Evolutionary conservation across 1,140 invertebrate species (phyloP).

Genomic region (Microplitis mediator): DNA sequence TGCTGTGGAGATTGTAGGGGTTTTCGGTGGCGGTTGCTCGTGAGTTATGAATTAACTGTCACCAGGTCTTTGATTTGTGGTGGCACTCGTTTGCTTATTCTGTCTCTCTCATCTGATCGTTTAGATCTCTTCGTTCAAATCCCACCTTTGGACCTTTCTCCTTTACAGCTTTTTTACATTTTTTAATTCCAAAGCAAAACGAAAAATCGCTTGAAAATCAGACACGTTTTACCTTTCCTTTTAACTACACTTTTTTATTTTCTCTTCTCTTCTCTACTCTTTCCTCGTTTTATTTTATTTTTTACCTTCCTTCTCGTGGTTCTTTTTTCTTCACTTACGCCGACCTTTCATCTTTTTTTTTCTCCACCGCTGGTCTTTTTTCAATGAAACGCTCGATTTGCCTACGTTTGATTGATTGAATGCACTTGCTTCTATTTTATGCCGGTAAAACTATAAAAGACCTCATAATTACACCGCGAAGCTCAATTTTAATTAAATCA

Average conservation of each 20-base stretch:
- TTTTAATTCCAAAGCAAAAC: not conserved
- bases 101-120: not conserved
- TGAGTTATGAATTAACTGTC: conserved; percentile 52
- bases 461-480: no score
- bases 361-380: conserved; percentile 21
- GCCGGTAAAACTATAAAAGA: no score
- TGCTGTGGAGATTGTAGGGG: conserved; percentile 17
- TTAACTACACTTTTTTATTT: not conserved
- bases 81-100: conserved; percentile 31
- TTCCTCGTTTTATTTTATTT: not conserved
- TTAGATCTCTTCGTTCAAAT: no score
- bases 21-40: conserved; percentile 23
- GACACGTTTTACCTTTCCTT: not conserved
- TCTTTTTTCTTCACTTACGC: not conserved
- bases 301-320: not conserved
- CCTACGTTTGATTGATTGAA: conserved; percentile 46
- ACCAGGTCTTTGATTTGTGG: conserved; percentile 48
- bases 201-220: not conserved
- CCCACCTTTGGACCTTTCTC: no score
- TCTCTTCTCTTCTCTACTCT: no score
- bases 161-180: not conserved
- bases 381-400: conserved; percentile 36
- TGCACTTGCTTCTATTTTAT: conserved; percentile 15
- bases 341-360: conserved; percentile 23
- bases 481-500: no score